phyloP scores from a whole-genome alignment of 2,888 invertebrate genomes.

The Tetragonisca angustula region DNA sequence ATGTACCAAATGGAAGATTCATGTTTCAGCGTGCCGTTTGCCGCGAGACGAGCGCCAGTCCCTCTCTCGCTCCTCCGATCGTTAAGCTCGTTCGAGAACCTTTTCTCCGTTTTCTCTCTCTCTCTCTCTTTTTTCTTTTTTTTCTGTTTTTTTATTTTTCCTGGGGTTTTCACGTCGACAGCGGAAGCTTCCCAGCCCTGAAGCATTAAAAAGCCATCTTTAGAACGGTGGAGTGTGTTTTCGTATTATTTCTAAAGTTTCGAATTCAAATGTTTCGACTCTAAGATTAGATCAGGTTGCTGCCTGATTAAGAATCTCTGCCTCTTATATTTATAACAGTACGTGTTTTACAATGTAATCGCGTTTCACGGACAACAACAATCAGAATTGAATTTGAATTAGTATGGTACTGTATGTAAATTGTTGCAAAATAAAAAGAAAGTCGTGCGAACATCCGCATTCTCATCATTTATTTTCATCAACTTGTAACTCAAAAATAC shows the following conservation, averaged over 20 bases:
- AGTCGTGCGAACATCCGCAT: no score
- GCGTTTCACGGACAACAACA: no score
- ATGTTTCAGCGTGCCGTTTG: constrained; percentile 70
- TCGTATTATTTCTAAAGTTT: neutral
- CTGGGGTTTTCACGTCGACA: neutral
- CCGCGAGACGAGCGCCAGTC: constrained; percentile 37
- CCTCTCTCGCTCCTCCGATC: neutral
- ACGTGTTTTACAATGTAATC: no score
- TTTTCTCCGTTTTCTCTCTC: neutral
- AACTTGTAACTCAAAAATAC: no score
- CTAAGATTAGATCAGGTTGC: no score
- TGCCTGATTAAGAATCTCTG: no score
- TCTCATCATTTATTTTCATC: no score
- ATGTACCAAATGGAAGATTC: constrained; percentile 84
- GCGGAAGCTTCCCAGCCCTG: neutral
- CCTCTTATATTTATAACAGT: no score
- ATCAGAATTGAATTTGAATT: no score
- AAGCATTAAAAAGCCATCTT: neutral
- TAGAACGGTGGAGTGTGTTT: neutral
- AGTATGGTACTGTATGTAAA: no score
- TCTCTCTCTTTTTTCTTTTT: neutral
- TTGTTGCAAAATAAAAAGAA: no score
- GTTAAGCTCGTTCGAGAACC: constrained; percentile 37
- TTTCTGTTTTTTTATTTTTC: neutral
- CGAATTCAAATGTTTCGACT: neutral